These are phyloP conservation scores for Lepidostoma basale DNA, from an alignment of 1,140 invertebrate species.

Conservation along the genomic window DNA sequence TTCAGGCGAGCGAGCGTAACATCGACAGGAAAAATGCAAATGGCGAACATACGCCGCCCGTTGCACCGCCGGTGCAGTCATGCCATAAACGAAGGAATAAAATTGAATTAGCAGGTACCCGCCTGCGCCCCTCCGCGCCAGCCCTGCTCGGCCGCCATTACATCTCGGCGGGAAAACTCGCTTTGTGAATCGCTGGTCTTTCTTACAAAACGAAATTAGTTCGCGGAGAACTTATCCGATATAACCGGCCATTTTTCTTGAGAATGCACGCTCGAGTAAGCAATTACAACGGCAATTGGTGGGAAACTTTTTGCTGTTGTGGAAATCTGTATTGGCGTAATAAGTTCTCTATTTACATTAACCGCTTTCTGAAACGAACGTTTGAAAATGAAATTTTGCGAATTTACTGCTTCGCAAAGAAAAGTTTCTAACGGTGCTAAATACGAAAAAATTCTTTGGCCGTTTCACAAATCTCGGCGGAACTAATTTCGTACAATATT, in stretches of 20 bases:
- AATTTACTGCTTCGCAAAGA: neutral
- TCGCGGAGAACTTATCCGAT: constrained; percentile 33
- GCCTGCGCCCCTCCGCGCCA: neutral
- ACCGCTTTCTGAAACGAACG: constrained; percentile 14
- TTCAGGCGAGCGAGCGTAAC: neutral
- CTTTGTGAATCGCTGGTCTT: constrained; percentile 23
- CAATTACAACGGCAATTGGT: constrained; percentile 20
- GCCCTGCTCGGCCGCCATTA: constrained; percentile 13
- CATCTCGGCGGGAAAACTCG: constrained; percentile 31
- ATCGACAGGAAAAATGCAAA: constrained; percentile 15
- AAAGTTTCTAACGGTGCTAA: constrained; percentile 1
- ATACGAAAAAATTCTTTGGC: neutral
- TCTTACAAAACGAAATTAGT: constrained; percentile 35
- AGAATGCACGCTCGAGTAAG: constrained; percentile 19
- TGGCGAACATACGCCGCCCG: constrained; percentile 7
- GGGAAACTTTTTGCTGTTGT: constrained; percentile 2
- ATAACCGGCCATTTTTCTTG: constrained; percentile 23
- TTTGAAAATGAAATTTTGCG: constrained; percentile 15
- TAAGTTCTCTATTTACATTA: constrained; percentile 21
- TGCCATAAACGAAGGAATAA: constrained; percentile 32
- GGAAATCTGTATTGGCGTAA: constrained; percentile 3
- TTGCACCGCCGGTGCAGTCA: constrained; percentile 19
- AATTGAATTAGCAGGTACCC: constrained; percentile 35
- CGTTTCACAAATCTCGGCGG: neutral
- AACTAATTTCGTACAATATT: constrained; percentile 18